Conservation (phyloP, 2,888 invertebrate genomes). For the Eucera pruinosa region DNA sequence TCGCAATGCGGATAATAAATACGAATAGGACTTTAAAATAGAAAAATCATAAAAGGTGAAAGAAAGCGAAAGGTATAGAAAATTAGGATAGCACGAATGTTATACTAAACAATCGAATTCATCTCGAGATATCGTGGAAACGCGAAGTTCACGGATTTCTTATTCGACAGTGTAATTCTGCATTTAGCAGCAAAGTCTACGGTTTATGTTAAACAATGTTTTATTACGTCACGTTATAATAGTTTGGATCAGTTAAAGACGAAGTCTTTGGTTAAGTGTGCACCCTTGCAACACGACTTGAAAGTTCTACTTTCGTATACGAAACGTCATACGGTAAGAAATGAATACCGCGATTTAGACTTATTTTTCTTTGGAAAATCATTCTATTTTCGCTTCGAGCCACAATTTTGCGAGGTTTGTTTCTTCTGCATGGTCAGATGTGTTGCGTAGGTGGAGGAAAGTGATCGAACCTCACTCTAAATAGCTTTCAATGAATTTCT, state of each 20-base stretch:
- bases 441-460: too few relatives aligned
- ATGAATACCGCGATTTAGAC: background rate
- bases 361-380: background rate
- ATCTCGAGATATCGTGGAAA: too few relatives aligned
- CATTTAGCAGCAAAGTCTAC: background rate
- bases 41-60: too few relatives aligned
- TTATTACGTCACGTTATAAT: conserved; percentile 10
- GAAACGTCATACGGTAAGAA: conserved; percentile 1
- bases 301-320: background rate
- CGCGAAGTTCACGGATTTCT: background rate
- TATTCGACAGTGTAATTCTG: background rate
- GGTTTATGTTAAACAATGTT: conserved; percentile 14
- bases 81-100: too few relatives aligned
- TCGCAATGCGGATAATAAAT: too few relatives aligned
- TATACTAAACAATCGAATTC: too few relatives aligned
- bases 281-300: conserved; percentile 13
- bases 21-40: too few relatives aligned
- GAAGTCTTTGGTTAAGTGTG: conserved; percentile 11
- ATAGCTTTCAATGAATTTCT: too few relatives aligned
- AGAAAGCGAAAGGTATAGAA: too few relatives aligned
- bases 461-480: too few relatives aligned
- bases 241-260: conserved; percentile 1
- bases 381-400: background rate
- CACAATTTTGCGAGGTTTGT: background rate
- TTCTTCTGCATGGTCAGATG: background rate